Percentiles rank a stretch among this genome's conserved stretches.
Evolutionary conservation across 2,888 invertebrate species (phyloP).

Genomic region (Ophioninae sp.): DNA sequence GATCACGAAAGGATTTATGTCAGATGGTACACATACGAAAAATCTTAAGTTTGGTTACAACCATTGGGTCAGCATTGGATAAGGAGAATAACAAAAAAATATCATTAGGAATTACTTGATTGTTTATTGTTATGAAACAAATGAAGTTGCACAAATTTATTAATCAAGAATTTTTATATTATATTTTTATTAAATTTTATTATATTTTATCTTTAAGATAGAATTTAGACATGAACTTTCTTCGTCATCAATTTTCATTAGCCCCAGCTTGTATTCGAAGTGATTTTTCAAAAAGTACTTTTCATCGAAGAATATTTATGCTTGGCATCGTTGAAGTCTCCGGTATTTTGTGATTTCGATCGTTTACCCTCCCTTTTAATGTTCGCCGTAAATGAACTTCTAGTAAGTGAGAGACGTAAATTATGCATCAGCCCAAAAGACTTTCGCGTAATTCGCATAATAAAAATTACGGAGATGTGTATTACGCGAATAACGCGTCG

Average conservation of each 20-base stretch:
- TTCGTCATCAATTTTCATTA: background rate
- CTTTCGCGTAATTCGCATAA: slow-evolving; percentile 9
- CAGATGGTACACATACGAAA: too few relatives aligned
- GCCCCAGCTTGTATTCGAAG: background rate
- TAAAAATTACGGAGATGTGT: background rate
- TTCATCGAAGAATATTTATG: background rate
- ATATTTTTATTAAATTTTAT: too few relatives aligned
- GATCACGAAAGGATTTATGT: too few relatives aligned
- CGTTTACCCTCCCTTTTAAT: slow-evolving; percentile 11
- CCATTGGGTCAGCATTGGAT: too few relatives aligned
- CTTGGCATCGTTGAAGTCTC: background rate
- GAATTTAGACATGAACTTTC: background rate
- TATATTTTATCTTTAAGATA: too few relatives aligned
- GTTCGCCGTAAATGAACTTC: slow-evolving; percentile 7
- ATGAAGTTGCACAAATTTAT: too few relatives aligned
- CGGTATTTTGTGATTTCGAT: slow-evolving; percentile 16
- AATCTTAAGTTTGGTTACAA: too few relatives aligned
- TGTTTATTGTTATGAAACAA: too few relatives aligned
- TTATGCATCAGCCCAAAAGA: slow-evolving; percentile 16
- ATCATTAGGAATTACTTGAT: too few relatives aligned
- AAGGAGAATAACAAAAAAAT: too few relatives aligned
- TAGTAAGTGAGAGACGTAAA: slow-evolving; percentile 24
- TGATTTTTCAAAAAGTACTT: background rate
- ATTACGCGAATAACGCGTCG: too few relatives aligned
- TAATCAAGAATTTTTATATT: too few relatives aligned